Evolutionary conservation across 1,140 invertebrate genomes (phyloP).

Genomic region (Olivierus martensii): DNA sequence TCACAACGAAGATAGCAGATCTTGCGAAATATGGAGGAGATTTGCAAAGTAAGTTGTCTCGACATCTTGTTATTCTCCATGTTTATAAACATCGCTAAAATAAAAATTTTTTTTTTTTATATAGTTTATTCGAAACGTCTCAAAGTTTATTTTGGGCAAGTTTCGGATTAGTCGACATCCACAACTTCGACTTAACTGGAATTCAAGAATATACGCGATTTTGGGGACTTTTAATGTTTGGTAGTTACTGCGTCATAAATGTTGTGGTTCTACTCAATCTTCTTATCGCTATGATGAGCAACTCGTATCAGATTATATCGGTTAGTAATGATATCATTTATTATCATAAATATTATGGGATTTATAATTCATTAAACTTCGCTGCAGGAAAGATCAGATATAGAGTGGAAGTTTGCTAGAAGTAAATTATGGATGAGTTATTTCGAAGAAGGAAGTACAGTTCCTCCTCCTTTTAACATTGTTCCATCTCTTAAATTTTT

Average conservation of each 20-base stretch:
- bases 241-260: constrained; percentile 79
- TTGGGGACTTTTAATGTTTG: constrained; percentile 75
- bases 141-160: constrained; percentile 90
- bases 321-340: constrained; percentile 38
- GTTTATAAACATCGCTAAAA: no score
- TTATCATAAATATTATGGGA: background rate
- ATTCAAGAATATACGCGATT: constrained; percentile 78
- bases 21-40: constrained; percentile 68
- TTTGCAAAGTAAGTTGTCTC: constrained; percentile 58
- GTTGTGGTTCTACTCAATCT: constrained; percentile 85
- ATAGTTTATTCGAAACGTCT: constrained; percentile 79
- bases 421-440: constrained; percentile 87
- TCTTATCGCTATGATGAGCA: constrained; percentile 94
- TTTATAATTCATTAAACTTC: constrained; percentile 1
- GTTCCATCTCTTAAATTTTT: constrained; percentile 39
- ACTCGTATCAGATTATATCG: constrained; percentile 83
- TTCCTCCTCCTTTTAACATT: constrained; percentile 78
- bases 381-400: constrained; percentile 63
- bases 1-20: constrained; percentile 31
- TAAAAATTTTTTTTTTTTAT: constrained; percentile 23
- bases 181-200: constrained; percentile 66
- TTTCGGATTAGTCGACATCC: constrained; percentile 77
- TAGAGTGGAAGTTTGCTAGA: constrained; percentile 84
- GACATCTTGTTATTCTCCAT: no score
- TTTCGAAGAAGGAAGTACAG: constrained; percentile 68